A percentile compares a stretch with the other conserved stretches of the same genome.
Evolutionary conservation across 2,888 invertebrate species (phyloP).

Genomic region (Lamellibrachia columna): DNA sequence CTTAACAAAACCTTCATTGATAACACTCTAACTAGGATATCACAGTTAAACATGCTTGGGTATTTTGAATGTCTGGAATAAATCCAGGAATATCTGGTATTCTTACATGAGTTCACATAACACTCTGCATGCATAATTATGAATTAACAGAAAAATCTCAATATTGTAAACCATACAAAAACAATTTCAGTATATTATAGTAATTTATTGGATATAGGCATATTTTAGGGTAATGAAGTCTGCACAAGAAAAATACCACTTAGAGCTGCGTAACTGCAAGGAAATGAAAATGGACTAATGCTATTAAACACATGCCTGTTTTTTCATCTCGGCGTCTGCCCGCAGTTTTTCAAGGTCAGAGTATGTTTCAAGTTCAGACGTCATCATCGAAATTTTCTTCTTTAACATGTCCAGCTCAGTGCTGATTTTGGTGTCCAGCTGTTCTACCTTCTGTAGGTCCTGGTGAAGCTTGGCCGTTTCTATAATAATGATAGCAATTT

Average conservation of each 20-base stretch:
- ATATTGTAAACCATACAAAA: no score
- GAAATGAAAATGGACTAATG: not conserved
- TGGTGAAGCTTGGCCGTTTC: slow-evolving; percentile 70
- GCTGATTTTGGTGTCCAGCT: slow-evolving; percentile 76
- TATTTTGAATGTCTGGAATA: no score
- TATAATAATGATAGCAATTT: slow-evolving; percentile 62
- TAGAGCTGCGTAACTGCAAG: not conserved
- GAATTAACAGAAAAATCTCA: no score
- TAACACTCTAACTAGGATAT: not conserved
- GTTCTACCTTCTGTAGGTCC: slow-evolving; percentile 70
- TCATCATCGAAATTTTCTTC: slow-evolving; percentile 70
- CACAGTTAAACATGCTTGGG: no score
- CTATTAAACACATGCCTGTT: slow-evolving; percentile 49
- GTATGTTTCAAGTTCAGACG: slow-evolving; percentile 73
- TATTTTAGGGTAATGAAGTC: not conserved
- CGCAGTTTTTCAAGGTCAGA: slow-evolving; percentile 71
- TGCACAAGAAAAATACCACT: no score
- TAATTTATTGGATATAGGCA: no score
- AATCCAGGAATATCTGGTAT: no score
- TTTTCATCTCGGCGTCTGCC: slow-evolving; percentile 71
- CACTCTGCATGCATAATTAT: no score
- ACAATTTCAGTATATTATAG: no score
- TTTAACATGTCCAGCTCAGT: slow-evolving; percentile 69
- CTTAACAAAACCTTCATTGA: slow-evolving; percentile 44
- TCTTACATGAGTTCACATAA: no score